Percentiles rank a stretch among this genome's conserved stretches.
These are phyloP conservation scores for Malurus melanocephalus DNA, from an alignment of 2,113 vertebrate genomes.

Conservation along the genomic window DNA sequence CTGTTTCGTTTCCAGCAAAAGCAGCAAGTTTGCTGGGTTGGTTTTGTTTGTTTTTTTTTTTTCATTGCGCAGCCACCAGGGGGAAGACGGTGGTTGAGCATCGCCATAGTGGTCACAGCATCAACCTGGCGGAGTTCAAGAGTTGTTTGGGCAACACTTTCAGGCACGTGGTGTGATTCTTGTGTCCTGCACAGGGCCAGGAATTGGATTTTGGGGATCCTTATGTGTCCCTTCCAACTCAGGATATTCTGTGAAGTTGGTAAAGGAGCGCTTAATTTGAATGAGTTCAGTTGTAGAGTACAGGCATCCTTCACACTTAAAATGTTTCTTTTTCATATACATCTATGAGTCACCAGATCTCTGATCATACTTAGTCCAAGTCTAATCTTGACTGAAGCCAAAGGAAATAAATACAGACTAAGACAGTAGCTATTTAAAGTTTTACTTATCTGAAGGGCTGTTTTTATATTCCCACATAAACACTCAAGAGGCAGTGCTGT, in stretches of 20 bases:
- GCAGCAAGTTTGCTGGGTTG: not conserved
- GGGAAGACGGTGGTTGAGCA: not conserved
- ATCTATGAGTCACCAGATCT: rapidly evolving
- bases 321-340: rapidly evolving
- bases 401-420: not conserved
- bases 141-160: not conserved
- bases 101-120: not conserved
- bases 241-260: not conserved
- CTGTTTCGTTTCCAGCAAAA: not conserved
- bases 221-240: not conserved
- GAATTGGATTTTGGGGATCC: not conserved
- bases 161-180: not conserved
- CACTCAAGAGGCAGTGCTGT: not conserved
- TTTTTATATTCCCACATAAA: not conserved
- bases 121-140: not conserved
- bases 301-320: not conserved
- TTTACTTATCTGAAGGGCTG: not conserved
- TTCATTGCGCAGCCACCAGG: not conserved
- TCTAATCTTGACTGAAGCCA: not conserved
- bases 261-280: not conserved
- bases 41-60: not conserved
- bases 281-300: not conserved
- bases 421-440: not conserved
- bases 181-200: not conserved
- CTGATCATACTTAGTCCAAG: not conserved